Evolutionary conservation across 2,888 invertebrate species (phyloP), one percentile per base, ranked within the genome.

Genomic region (Chaetogeoica ovagalla): DNA sequence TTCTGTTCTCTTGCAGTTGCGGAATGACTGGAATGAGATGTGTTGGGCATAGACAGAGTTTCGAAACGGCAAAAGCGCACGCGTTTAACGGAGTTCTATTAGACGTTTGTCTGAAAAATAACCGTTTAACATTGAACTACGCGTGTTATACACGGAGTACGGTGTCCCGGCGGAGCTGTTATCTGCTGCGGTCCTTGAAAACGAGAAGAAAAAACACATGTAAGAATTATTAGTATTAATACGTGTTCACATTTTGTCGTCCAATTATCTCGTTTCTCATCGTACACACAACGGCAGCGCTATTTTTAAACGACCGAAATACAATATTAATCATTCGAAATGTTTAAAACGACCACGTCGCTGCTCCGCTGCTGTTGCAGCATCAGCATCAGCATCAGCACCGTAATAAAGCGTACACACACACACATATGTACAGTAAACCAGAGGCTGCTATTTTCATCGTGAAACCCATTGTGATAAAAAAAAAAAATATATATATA

Each of bases 221-320:
- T 65, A 30, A 30, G 30, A 30, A 30, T 30, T n/a, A 9, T 63
- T 37, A n/a, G n/a, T n/a, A n/a, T n/a, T n/a, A n/a, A n/a, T n/a
- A n/a, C n/a, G 37, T 19, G 37, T 65, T 65, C 65, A 5, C 11
- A 43, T 43, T 65, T 65, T 65, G 65, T 65, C 39, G 65, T 65
- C n/a, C 65, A 39, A 65, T 65, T 65, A 65, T 65, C 65, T 65
- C 65, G 62, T 37, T 63, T 63, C 63, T 37, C 19, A 11, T n/a
- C 13, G 19, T 19, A 37, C 37, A 37, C 37, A 37, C 2, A 37
- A 4, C n/a, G 39, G 6, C 39, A 11, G 2, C 39, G 65, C 65
- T 65, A 65, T 65, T 65, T 65, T 43, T 15, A 43, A 11, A 48
- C 48, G 39, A 39, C 37, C 39, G 65, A 39, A 39, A n/a, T 43